Percentiles rank a stretch among this genome's conserved stretches.
Evolutionary conservation across 2,888 invertebrate genomes (phyloP).

Genomic region (Eurytoma adleriae): DNA sequence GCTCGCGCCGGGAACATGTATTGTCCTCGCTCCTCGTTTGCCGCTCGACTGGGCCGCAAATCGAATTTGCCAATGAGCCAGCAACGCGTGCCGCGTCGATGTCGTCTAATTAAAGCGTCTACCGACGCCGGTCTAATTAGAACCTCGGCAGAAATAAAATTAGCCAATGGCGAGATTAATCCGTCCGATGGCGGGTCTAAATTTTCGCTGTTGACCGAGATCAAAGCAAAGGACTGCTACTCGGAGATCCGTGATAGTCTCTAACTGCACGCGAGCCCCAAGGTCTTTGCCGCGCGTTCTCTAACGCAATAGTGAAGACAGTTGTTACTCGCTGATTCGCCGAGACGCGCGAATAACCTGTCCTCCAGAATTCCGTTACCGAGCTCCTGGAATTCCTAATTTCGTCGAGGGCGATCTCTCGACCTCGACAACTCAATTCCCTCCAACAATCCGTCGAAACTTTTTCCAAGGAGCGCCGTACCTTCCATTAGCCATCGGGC

Average conservation of each 20-base stretch:
- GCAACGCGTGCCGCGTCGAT: neutral
- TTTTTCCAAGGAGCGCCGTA: neutral
- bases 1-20: constrained; percentile 66
- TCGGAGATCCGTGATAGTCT: constrained; percentile 60
- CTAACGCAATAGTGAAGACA: constrained; percentile 68
- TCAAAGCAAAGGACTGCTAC: constrained; percentile 69
- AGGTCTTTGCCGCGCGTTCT: constrained; percentile 64
- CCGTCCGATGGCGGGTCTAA: constrained; percentile 64
- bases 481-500: no score
- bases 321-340: constrained; percentile 63
- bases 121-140: neutral
- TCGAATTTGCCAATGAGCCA: constrained; percentile 42
- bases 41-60: constrained; percentile 12
- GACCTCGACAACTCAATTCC: constrained; percentile 34
- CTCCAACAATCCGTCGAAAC: neutral
- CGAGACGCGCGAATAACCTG: constrained; percentile 25
- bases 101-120: constrained; percentile 20
- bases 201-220: constrained; percentile 73
- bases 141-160: constrained; percentile 36
- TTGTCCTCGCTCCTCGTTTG: constrained; percentile 65
- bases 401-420: constrained; percentile 43
- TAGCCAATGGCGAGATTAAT: constrained; percentile 38
- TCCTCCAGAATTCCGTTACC: constrained; percentile 45
- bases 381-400: constrained; percentile 48
- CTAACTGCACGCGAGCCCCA: constrained; percentile 61